phyloP scores from a whole-genome alignment of 2,113 vertebrate genomes.

The Heptranchias perlo region DNA sequence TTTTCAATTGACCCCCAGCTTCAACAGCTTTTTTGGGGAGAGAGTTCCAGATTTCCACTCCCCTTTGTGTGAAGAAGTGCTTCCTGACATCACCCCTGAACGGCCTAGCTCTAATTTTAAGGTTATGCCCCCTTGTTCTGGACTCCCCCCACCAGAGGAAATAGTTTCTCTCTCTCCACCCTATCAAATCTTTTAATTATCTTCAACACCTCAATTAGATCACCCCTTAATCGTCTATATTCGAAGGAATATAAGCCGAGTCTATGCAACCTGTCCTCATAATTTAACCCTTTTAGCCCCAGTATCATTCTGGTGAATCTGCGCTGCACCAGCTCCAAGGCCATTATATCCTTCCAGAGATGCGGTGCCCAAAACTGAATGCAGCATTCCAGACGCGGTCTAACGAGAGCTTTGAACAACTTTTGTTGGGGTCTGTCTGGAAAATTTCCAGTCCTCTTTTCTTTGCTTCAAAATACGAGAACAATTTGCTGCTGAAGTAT shows the following conservation, averaged over 20 bases:
- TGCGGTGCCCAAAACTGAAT: too few relatives aligned
- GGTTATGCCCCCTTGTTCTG: background rate
- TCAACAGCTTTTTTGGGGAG: background rate
- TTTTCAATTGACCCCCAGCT: background rate
- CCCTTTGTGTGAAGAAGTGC: background rate
- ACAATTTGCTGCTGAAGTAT: conserved; percentile 8
- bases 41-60: background rate
- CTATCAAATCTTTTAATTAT: background rate
- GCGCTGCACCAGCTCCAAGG: background rate
- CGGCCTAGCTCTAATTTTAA: background rate
- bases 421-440: background rate
- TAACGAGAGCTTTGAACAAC: background rate
- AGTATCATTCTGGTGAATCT: background rate
- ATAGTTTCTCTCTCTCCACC: background rate
- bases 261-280: too few relatives aligned
- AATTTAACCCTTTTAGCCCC: background rate
- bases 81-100: background rate
- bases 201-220: background rate
- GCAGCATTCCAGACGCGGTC: too few relatives aligned
- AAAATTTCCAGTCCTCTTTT: background rate
- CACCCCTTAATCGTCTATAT: background rate
- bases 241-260: background rate
- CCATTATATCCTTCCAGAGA: background rate
- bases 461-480: background rate
- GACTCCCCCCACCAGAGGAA: background rate